phyloP scores from a whole-genome alignment of 2,888 invertebrate species.

The Drosophila paucipuncta region DNA sequence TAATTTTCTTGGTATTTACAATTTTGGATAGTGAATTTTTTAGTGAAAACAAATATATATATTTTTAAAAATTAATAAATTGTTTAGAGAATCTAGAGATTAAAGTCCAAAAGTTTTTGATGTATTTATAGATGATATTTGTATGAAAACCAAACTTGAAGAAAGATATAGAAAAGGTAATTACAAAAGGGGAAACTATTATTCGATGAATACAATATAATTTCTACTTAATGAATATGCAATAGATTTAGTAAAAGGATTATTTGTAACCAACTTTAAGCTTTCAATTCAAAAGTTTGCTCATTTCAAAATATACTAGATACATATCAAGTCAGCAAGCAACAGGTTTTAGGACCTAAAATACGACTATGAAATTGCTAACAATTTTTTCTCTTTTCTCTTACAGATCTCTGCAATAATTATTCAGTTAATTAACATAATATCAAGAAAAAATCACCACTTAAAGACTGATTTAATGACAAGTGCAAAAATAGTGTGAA shows the following conservation, averaged over 20 bases:
- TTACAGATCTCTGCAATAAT: constrained; percentile 45
- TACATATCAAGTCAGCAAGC: neutral
- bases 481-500: constrained; percentile 10
- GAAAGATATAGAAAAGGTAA: constrained; percentile 5
- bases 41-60: constrained; percentile 14
- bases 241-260: neutral
- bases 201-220: neutral
- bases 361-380: neutral
- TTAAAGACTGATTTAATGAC: constrained; percentile 60
- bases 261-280: neutral
- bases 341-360: neutral
- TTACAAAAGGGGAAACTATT: neutral
- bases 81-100: neutral
- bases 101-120: constrained; percentile 16
- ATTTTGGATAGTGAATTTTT: constrained; percentile 49
- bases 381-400: neutral
- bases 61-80: neutral
- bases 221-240: neutral
- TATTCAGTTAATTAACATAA: constrained; percentile 20
- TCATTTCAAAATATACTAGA: neutral
- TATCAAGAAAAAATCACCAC: constrained; percentile 5
- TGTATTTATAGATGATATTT: constrained; percentile 1
- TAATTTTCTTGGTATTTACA: constrained; percentile 24
- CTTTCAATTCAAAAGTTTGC: neutral
- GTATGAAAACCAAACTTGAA: neutral